phyloP scores from a whole-genome alignment of 2,888 invertebrate genomes.

The Cephus spinipes region DNA sequence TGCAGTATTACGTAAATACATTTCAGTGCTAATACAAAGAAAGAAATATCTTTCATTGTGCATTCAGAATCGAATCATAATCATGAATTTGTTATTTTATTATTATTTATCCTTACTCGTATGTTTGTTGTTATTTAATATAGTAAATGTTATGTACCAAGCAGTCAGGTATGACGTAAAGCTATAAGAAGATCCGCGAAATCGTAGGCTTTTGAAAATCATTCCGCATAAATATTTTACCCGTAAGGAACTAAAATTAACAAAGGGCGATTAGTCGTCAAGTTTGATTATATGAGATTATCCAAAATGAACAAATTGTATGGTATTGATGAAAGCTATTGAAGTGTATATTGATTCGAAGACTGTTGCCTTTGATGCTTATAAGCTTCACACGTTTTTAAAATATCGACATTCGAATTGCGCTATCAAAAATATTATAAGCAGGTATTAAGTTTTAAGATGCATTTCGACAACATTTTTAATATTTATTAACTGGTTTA shows the following conservation, averaged over 20 bases:
- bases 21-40: not conserved
- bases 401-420: not conserved
- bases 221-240: not conserved
- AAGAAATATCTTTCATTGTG: not conserved
- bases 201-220: not conserved
- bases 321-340: not conserved
- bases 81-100: not conserved
- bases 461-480: constrained; percentile 21
- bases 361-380: not conserved
- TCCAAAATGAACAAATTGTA: not conserved
- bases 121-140: not conserved
- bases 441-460: constrained; percentile 11
- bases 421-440: not conserved
- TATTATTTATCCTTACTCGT: not conserved
- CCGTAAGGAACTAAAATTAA: not conserved
- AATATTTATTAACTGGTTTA: constrained; percentile 24
- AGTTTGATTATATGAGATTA: not conserved
- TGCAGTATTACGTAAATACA: not conserved
- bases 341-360: not conserved
- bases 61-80: not conserved
- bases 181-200: not conserved
- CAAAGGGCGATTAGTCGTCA: not conserved
- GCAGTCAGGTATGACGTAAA: not conserved
- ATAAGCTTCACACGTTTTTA: not conserved
- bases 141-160: not conserved